Evolutionary conservation across 2,888 invertebrate species (phyloP), one percentile per base, ranked within the genome.

Genomic region (Carpatolechia fugitivella): DNA sequence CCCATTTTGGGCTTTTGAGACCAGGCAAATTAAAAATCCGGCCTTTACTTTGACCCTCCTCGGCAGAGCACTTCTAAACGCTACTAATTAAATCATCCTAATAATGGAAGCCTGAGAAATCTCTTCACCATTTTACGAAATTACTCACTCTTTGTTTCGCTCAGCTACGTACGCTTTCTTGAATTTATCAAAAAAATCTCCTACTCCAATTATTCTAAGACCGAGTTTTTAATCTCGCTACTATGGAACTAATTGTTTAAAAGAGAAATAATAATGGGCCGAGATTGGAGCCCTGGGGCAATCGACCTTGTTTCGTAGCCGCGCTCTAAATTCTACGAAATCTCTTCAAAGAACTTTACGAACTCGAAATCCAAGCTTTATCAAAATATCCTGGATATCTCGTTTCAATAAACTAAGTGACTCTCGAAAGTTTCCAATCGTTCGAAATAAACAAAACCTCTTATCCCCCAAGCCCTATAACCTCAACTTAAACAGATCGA

Each of bases 81-180:
- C 68, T 65, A 67, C 74, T 80, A 82, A 84, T 82, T 72, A 79
- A 81, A 78, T 80, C 71, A 76, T 76, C 68, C 65, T 60, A 58
- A 65, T 77, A 78, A 77, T 72, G 72, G 72, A 66, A 68, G 69
- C 64, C 60, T 58, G 58, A 64, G 65, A 53, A 53, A 53, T 46
- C 47, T 53, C 41, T 35, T 8, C 49, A 8, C 13, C 6, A 7
- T 49, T 35, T 40, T 51, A 30, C 48, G 13, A 35, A 49, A 49
- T 49, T 49, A 38, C 30, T 51, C 11, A 18, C 56, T 57, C 56
- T 54, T 52, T 58, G 62, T 60, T 65, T 57, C 55, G 55, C 58
- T 55, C 58, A 59, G 54, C 58, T 56, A 50, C 53, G 44, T 35
- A n/a, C n/a, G n/a, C 41, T 35, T 51, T 60, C 56, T 59, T 7